phyloP scores from a whole-genome alignment of 2,888 invertebrate genomes.

The Oxytorus armatus region DNA sequence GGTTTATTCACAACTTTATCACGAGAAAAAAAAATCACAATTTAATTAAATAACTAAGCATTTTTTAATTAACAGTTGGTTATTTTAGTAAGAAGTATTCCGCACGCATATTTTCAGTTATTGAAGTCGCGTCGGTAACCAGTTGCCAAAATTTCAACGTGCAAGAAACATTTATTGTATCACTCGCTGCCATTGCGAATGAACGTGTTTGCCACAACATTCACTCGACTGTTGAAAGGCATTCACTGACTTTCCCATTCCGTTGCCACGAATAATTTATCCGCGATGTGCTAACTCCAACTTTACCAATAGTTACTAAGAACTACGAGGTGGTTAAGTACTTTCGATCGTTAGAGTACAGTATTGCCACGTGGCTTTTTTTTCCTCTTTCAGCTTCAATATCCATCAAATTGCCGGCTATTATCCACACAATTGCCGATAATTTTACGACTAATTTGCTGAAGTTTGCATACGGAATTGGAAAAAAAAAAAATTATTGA shows the following conservation, averaged over 20 bases:
- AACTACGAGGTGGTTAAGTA: slow-evolving; percentile 41
- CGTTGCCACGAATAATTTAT: background rate
- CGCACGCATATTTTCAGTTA: background rate
- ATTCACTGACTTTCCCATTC: no score
- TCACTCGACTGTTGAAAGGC: background rate
- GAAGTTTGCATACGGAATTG: no score
- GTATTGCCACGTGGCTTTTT: slow-evolving; percentile 9
- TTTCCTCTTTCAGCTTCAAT: slow-evolving; percentile 3
- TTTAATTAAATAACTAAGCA: background rate
- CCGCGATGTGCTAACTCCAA: slow-evolving; percentile 8
- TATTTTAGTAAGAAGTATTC: background rate
- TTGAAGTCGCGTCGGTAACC: background rate
- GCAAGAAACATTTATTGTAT: slow-evolving; percentile 5
- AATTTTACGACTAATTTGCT: background rate
- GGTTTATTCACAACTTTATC: no score
- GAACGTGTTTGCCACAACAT: background rate
- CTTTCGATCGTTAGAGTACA: background rate
- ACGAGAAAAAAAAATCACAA: no score
- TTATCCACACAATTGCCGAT: background rate
- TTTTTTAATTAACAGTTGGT: background rate
- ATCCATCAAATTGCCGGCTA: background rate
- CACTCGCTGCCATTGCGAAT: background rate
- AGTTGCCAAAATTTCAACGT: background rate
- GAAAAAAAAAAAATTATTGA: no score
- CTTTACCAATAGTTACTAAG: slow-evolving; percentile 31